Base-by-base conservation (phyloP, 1,140 invertebrate species). In the Stratiolaelaps scimitus region DNA sequence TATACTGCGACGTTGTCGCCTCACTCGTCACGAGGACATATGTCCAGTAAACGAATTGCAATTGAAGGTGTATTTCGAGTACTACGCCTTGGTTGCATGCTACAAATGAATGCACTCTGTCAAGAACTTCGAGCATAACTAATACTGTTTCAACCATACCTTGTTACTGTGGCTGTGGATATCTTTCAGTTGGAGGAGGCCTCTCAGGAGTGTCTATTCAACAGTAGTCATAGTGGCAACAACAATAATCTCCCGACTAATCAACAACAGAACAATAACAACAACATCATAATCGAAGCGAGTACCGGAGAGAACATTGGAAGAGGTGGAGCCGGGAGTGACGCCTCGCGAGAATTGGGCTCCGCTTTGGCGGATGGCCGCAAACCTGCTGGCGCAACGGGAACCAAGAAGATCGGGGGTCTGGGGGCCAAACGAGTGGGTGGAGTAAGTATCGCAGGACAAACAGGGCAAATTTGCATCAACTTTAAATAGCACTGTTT, bases 341-440 rank as follows among this genome's bases (percentile, higher is more conserved):
- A 40, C 34, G 34, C 34, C 34, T 40, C 34, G 34, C n/a, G n/a
- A n/a, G n/a, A n/a, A n/a, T n/a, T n/a, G n/a, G n/a, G n/a, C n/a
- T n/a, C n/a, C n/a, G 34, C 5, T 40, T 40, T 40, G 10, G 34
- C 34, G 34, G 34, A 40, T 6, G 34, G 34, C 5, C 34, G 34
- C 5, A 40, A 40, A 40, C 10, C 34, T 40, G 34, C 10, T 10
- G 10, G 23, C 23, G 17, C 53, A 5, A 20, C 74, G 7, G 64
- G 66, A 29, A 70, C 70, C 34, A 71, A 66, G 79, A 83, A 72
- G 76, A 80, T 28, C 84, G 83, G 73, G 80, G 81, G 74, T 74
- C 79, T 48, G 82, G 81, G 67, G 84, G 85, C 68, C 78, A 74
- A 77, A 78, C 69, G 64, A 29, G 64, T 66, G 56, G 19, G 65